A percentile compares a stretch with the other conserved stretches of the same genome.
Evolutionary conservation across 23 tunicate genomes (phyloP).

Genomic region (Oikopleura dioica): DNA sequence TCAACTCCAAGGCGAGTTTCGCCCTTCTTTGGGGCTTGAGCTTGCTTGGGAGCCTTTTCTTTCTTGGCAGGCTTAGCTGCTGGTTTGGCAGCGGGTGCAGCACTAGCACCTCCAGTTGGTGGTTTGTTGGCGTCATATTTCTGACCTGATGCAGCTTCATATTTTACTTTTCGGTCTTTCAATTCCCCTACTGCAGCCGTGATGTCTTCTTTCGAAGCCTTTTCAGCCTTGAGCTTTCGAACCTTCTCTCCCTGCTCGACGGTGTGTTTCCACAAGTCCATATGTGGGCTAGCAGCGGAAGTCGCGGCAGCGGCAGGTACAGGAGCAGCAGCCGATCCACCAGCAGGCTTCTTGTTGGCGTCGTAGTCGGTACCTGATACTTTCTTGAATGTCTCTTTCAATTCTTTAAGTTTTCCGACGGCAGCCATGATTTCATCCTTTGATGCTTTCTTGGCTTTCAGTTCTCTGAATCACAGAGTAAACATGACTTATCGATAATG

Average conservation of each 20-base stretch:
- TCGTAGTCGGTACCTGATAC: constrained; percentile 32
- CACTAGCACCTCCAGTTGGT: constrained; percentile 17
- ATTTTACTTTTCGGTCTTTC: neutral
- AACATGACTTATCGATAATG: too few relatives aligned
- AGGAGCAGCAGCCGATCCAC: neutral
- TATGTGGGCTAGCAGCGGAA: neutral
- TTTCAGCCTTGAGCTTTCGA: constrained; percentile 46
- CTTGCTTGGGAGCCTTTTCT: neutral
- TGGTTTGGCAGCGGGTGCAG: neutral
- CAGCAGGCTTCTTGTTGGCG: constrained; percentile 7
- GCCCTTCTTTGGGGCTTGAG: neutral
- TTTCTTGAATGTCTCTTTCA: constrained; percentile 58
- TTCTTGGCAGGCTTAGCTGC: neutral
- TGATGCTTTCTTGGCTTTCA: constrained; percentile 52
- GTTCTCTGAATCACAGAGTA: constrained; percentile 35
- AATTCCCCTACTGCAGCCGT: constrained; percentile 1
- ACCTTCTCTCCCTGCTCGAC: constrained; percentile 34
- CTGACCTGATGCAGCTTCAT: neutral
- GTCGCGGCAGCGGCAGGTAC: neutral
- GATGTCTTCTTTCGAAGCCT: constrained; percentile 36
- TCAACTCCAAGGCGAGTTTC: constrained; percentile 47
- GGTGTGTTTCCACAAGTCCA: neutral
- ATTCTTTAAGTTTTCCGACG: constrained; percentile 16
- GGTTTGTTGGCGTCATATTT: constrained; percentile 19
- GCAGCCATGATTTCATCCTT: constrained; percentile 47